phyloP scores from a whole-genome alignment of 2,797 vertebrate species.

The Mormyrus hasselquistii region DNA sequence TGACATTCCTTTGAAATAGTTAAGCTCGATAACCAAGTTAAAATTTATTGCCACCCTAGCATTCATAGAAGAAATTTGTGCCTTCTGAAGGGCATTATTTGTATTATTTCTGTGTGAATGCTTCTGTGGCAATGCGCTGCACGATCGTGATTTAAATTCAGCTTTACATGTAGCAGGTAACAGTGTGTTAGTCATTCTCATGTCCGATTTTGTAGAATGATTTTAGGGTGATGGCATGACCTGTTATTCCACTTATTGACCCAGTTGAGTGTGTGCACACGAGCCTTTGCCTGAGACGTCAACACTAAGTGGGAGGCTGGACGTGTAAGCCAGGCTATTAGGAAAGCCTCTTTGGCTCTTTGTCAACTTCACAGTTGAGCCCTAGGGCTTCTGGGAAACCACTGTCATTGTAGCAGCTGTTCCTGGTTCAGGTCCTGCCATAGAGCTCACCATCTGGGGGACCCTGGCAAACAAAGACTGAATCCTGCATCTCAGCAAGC shows the following conservation, averaged over 20 bases:
- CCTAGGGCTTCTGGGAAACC: neutral
- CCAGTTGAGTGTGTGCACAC: constrained; percentile 2
- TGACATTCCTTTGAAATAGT: neutral
- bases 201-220: neutral
- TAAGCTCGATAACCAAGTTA: constrained; percentile 8
- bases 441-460: neutral
- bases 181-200: neutral
- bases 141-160: neutral
- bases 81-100: neutral
- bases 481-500: neutral
- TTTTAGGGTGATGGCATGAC: constrained; percentile 18
- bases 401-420: constrained; percentile 13
- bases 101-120: neutral
- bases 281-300: constrained; percentile 12
- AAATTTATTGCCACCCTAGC: neutral
- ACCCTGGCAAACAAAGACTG: neutral
- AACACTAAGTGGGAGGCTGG: constrained; percentile 17
- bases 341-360: constrained; percentile 30
- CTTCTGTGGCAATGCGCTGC: neutral
- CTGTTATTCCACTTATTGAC: neutral
- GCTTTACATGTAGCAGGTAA: neutral
- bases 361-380: constrained; percentile 11
- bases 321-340: constrained; percentile 25
- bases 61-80: neutral
- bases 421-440: constrained; percentile 13